A percentile compares a stretch with the other conserved stretches of the same genome.
Evolutionary conservation across 2,888 invertebrate genomes (phyloP).

Genomic region (Melieria picta): DNA sequence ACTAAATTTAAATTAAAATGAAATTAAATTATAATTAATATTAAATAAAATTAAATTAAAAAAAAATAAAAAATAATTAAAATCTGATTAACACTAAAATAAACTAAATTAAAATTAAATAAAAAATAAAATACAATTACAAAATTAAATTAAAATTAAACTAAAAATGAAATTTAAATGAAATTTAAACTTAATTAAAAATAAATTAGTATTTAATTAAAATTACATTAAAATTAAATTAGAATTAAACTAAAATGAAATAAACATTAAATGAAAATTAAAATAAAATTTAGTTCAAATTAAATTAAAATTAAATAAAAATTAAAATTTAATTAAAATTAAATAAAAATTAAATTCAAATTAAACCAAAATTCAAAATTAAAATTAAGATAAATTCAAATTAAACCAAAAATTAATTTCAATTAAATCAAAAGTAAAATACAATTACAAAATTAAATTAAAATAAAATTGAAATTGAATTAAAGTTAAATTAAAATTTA

Average conservation of each 20-base stretch:
- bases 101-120: background rate
- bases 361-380: background rate
- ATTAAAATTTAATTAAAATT: background rate
- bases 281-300: background rate
- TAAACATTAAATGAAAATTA: background rate
- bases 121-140: background rate
- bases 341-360: background rate
- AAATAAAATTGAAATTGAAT: background rate
- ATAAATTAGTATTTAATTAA: background rate
- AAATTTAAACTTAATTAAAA: background rate
- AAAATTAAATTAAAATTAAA: slow-evolving; percentile 7
- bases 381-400: background rate
- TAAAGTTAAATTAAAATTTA: background rate
- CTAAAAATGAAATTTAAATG: background rate
- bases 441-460: background rate
- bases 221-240: background rate
- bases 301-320: background rate
- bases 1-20: background rate
- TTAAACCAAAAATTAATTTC: background rate
- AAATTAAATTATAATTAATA: too few species aligned
- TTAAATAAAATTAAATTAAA: background rate
- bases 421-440: background rate
- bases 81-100: background rate
- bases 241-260: background rate
- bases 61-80: background rate